Conservation (phyloP, 2,888 invertebrate species). For the Phyllotreta striolata region DNA sequence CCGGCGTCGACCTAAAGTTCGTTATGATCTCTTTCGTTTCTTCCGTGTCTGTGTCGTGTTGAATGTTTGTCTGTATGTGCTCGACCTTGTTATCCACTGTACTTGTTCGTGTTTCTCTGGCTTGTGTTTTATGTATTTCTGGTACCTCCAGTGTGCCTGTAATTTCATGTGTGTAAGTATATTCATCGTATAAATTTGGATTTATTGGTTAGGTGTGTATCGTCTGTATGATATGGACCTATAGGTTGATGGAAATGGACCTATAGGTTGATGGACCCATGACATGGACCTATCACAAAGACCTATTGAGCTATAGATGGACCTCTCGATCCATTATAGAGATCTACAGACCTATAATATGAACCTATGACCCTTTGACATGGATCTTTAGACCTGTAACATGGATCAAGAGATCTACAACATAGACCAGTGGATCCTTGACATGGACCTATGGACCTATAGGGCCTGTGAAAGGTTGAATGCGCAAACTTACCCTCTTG, state of each 20-base stretch:
- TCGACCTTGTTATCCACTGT: constrained; percentile 54
- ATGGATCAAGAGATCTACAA: neutral
- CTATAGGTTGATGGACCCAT: neutral
- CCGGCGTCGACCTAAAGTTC: constrained; percentile 65
- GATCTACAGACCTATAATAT: neutral
- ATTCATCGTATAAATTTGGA: constrained; percentile 32
- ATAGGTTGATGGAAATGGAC: too few species aligned
- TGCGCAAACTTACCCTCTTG: constrained; percentile 62
- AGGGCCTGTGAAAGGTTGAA: constrained; percentile 33
- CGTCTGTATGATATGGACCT: constrained; percentile 35
- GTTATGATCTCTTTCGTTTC: constrained; percentile 70
- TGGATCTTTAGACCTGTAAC: neutral
- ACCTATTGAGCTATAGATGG: constrained; percentile 5
- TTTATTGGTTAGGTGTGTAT: constrained; percentile 38
- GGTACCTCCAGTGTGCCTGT: constrained; percentile 60
- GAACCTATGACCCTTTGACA: neutral
- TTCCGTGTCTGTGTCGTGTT: constrained; percentile 57
- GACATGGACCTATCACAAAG: neutral
- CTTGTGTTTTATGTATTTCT: constrained; percentile 59
- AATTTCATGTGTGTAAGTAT: constrained; percentile 46
- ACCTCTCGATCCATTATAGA: too few species aligned
- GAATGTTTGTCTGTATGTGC: constrained; percentile 55
- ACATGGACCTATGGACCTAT: neutral
- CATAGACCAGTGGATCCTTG: neutral
- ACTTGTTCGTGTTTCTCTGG: constrained; percentile 57